phyloP scores from a whole-genome alignment of 2,888 invertebrate species.

The Lasioglossum figueresi region DNA sequence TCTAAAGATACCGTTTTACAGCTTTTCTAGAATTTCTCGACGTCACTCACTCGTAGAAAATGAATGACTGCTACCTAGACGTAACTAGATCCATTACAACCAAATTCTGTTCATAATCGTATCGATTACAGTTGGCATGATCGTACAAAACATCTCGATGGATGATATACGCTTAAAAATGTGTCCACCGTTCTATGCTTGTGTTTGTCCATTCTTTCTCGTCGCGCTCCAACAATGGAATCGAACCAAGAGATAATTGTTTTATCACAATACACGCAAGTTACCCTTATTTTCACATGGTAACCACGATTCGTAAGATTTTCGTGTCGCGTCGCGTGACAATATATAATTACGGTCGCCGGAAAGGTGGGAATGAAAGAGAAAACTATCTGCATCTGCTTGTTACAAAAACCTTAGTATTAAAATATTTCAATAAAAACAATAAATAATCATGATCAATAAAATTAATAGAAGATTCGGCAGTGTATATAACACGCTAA shows the following conservation, averaged over 20 bases:
- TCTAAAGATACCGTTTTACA: slow-evolving; percentile 44
- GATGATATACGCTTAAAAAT: slow-evolving; percentile 50
- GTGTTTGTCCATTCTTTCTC: slow-evolving; percentile 18
- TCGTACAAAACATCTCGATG: slow-evolving; percentile 15
- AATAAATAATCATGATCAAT: slow-evolving; percentile 83
- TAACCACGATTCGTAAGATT: slow-evolving; percentile 22
- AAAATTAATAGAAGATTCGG: slow-evolving; percentile 83
- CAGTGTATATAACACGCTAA: slow-evolving; percentile 82
- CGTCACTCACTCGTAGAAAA: slow-evolving; percentile 49
- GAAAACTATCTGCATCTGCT: slow-evolving; percentile 67
- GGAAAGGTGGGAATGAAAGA: slow-evolving; percentile 70
- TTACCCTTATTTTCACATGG: background rate
- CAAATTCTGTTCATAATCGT: slow-evolving; percentile 16
- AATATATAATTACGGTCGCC: slow-evolving; percentile 42
- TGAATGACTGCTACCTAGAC: slow-evolving; percentile 30
- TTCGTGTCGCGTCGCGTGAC: slow-evolving; percentile 1
- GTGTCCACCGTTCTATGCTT: slow-evolving; percentile 38
- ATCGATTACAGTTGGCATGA: slow-evolving; percentile 30
- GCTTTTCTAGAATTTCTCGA: slow-evolving; percentile 19
- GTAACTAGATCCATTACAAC: slow-evolving; percentile 44
- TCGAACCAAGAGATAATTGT: background rate
- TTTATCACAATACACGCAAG: background rate
- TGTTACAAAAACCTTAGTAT: slow-evolving; percentile 84
- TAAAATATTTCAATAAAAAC: slow-evolving; percentile 84
- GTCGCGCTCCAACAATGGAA: background rate